phyloP scores from a whole-genome alignment of 2,888 invertebrate species.

The Trissonchulus latispiculum region DNA sequence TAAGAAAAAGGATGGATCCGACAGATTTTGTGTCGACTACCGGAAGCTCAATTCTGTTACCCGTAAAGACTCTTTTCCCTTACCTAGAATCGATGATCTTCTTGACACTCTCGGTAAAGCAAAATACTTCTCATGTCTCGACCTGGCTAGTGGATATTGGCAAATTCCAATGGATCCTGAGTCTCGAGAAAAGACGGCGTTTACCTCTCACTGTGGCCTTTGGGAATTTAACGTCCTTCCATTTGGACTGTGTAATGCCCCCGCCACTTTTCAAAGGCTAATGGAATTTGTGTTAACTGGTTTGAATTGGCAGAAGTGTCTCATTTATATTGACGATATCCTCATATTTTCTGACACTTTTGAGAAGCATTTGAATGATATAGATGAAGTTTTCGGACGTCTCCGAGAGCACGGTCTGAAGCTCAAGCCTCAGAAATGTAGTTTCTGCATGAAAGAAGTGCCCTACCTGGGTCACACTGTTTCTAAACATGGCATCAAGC shows the following conservation, averaged over 20 bases:
- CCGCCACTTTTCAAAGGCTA: conserved; percentile 5
- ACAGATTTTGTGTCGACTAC: no score
- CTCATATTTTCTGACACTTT: conserved; percentile 19
- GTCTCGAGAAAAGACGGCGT: conserved; percentile 9
- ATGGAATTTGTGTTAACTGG: not conserved
- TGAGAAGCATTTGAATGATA: conserved; percentile 23
- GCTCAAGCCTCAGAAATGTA: conserved; percentile 29
- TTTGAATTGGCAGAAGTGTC: not conserved
- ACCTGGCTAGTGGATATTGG: conserved; percentile 10
- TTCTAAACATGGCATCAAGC: conserved; percentile 20
- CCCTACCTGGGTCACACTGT: conserved; percentile 27
- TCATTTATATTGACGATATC: conserved; percentile 13
- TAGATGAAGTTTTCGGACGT: conserved; percentile 25
- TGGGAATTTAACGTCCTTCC: conserved; percentile 3
- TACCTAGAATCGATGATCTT: no score
- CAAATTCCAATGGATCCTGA: conserved; percentile 10
- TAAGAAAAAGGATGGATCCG: no score
- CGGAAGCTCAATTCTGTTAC: not conserved
- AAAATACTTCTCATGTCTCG: no score
- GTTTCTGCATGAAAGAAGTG: conserved; percentile 17
- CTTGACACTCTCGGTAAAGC: not conserved
- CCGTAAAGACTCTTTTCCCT: no score
- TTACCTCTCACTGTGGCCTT: not conserved
- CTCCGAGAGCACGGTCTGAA: conserved; percentile 23
- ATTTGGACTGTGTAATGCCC: conserved; percentile 16